These are phyloP conservation scores for Dendroctonus valens DNA, from an alignment of 1,140 invertebrate species.

Conservation along the genomic window DNA sequence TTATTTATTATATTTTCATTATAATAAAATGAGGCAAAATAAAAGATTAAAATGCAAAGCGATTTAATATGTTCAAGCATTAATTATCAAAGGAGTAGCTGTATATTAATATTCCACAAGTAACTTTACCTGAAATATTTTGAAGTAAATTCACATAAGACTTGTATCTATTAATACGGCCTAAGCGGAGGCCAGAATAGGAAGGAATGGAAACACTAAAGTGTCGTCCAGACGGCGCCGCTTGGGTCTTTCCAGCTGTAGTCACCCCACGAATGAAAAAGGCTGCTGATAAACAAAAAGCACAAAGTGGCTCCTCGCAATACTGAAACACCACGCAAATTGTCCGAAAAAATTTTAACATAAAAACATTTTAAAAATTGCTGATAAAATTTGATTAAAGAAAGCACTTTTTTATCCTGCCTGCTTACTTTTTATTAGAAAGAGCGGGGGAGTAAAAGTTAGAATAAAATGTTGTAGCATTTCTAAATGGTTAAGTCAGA, in stretches of 20 bases:
- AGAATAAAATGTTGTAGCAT: too few species aligned
- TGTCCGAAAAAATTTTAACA: neutral
- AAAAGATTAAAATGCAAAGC: too few species aligned
- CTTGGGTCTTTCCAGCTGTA: slow-evolving; percentile 7
- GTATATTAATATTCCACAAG: neutral
- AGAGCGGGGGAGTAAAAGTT: too few species aligned
- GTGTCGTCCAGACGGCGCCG: slow-evolving; percentile 27
- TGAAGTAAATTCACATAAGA: slow-evolving; percentile 10
- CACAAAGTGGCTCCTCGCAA: slow-evolving; percentile 27
- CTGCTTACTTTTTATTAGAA: too few species aligned
- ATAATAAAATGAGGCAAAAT: too few species aligned
- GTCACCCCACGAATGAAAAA: slow-evolving; percentile 23
- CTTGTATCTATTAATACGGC: slow-evolving; percentile 11
- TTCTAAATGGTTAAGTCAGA: too few species aligned
- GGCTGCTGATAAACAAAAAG: slow-evolving; percentile 29
- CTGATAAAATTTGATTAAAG: too few species aligned
- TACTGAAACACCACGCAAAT: neutral
- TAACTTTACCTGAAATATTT: slow-evolving; percentile 25
- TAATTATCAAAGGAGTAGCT: neutral
- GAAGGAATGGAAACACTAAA: slow-evolving; percentile 25
- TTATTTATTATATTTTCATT: too few species aligned
- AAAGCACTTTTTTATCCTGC: too few species aligned
- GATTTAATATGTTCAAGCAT: too few species aligned
- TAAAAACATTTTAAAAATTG: neutral
- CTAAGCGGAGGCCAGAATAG: slow-evolving; percentile 9